phyloP scores from a whole-genome alignment of 1,140 invertebrate species.

The Ptiloglossa arizonensis region DNA sequence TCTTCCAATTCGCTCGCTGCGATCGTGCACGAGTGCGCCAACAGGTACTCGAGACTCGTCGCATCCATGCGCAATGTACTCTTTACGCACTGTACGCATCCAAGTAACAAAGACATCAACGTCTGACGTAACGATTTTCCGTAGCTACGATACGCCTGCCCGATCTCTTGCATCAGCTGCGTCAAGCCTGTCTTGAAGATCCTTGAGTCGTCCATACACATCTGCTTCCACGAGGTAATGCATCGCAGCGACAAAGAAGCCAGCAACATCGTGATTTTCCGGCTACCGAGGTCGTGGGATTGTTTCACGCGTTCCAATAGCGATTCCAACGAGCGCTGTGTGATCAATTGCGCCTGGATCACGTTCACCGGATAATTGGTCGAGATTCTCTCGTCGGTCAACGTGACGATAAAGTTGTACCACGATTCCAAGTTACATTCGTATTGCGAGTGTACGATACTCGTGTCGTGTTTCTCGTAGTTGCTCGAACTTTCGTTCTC shows the following conservation, averaged over 20 bases:
- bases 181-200: constrained; percentile 70
- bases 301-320: constrained; percentile 72
- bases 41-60: constrained; percentile 72
- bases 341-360: constrained; percentile 71
- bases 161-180: constrained; percentile 75
- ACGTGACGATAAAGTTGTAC: constrained; percentile 78
- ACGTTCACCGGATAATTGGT: constrained; percentile 67
- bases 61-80: constrained; percentile 69
- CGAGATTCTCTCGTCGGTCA: constrained; percentile 75
- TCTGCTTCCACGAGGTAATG: constrained; percentile 72
- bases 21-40: constrained; percentile 73
- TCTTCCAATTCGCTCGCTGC: constrained; percentile 72
- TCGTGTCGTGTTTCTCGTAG: constrained; percentile 23
- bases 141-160: constrained; percentile 73
- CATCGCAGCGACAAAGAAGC: constrained; percentile 76
- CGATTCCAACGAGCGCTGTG: constrained; percentile 70
- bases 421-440: constrained; percentile 79
- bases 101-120: constrained; percentile 73
- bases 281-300: constrained; percentile 52
- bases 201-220: constrained; percentile 69
- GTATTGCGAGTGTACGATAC: constrained; percentile 65
- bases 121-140: constrained; percentile 74
- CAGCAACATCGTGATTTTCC: constrained; percentile 73
- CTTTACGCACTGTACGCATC: constrained; percentile 75
- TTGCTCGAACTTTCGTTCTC: background rate